Percentiles rank a stretch among this genome's conserved stretches.
phyloP scores from a whole-genome alignment of 2,888 invertebrate genomes.

The Didymodactylos carnosus region DNA sequence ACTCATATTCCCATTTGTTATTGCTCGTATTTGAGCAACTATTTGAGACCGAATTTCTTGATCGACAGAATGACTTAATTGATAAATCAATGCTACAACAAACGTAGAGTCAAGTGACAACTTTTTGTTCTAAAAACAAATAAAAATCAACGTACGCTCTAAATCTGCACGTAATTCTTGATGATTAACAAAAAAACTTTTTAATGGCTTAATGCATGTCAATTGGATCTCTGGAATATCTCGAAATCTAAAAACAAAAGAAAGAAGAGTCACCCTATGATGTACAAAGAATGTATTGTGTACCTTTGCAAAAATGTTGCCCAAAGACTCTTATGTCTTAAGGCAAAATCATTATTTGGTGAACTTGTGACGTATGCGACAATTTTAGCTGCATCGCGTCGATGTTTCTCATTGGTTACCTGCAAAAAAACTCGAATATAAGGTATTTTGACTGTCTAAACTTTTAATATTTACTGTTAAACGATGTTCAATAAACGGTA shows the following conservation, averaged over 20 bases:
- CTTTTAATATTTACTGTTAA: neutral
- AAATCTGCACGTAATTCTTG: neutral
- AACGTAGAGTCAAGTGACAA: neutral
- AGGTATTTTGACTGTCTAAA: neutral
- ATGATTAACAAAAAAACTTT: neutral
- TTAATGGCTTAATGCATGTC: neutral
- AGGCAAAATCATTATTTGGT: neutral
- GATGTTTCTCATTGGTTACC: neutral
- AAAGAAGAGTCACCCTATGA: too few species aligned
- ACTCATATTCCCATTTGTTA: neutral
- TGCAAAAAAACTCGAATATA: neutral
- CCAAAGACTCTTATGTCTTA: neutral
- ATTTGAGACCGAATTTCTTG: neutral
- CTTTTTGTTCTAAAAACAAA: neutral
- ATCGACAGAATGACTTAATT: neutral
- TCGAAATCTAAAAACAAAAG: neutral
- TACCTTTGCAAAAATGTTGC: neutral
- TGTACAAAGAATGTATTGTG: neutral
- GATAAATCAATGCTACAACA: neutral
- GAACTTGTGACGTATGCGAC: neutral
- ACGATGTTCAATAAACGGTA: neutral
- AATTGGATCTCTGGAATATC: neutral
- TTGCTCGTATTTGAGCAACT: neutral
- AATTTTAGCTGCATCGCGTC: neutral
- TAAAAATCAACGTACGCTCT: too few species aligned